Percentiles rank a stretch among this genome's conserved stretches.
Evolutionary conservation across 2,888 invertebrate species (phyloP).

Genomic region (Leptinotarsa rubiginosa): DNA sequence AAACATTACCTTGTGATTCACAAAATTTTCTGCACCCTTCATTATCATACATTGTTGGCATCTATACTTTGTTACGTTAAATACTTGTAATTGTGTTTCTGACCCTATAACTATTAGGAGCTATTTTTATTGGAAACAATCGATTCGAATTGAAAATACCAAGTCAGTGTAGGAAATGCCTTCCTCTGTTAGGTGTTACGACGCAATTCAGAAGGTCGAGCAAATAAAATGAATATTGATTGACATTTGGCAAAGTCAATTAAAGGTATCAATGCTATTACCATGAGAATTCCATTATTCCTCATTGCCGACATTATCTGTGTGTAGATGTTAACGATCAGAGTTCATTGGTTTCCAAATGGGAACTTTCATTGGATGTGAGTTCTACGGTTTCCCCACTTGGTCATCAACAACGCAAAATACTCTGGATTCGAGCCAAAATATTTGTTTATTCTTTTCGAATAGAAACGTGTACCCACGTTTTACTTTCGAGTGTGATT

Average conservation of each 20-base stretch:
- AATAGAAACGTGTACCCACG: neutral
- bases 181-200: neutral
- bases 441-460: neutral
- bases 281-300: conserved; percentile 63
- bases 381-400: neutral
- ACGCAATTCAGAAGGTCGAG: neutral
- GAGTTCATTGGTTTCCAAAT: conserved; percentile 7
- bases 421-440: neutral
- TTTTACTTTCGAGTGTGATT: neutral
- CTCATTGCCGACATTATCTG: conserved; percentile 55
- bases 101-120: too few relatives aligned
- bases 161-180: neutral
- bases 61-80: too few relatives aligned
- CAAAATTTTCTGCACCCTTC: too few relatives aligned
- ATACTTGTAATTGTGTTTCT: too few relatives aligned
- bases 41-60: too few relatives aligned
- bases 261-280: conserved; percentile 60
- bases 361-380: conserved; percentile 10
- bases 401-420: neutral
- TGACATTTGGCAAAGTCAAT: conserved; percentile 62
- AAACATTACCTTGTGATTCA: too few relatives aligned
- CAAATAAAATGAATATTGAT: conserved; percentile 61
- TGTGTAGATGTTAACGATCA: conserved; percentile 10
- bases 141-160: too few relatives aligned
- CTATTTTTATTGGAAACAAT: too few relatives aligned